Evolutionary conservation across 1,140 invertebrate genomes (phyloP), one percentile per base, ranked within the genome.

Genomic region (Teleopsis dalmanni): DNA sequence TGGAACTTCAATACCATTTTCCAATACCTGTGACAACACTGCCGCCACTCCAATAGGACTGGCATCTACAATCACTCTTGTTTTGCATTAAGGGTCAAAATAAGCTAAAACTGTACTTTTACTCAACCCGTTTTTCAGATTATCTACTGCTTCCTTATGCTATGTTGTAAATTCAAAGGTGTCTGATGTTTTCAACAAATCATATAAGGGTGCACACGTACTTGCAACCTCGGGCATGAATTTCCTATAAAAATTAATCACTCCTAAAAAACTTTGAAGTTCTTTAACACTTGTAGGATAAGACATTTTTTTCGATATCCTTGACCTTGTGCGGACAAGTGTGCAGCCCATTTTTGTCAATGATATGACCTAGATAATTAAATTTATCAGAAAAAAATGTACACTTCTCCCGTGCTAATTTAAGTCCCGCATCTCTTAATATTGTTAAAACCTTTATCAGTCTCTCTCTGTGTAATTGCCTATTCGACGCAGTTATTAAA

Each of bases 1-100:
- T 3, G 73, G 73, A 52, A 51, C 50, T 52, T 72, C 69, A 0
- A 35, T 25, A 19, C 54, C 62, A 78, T 47, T 40, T 44, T n/a
- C n/a, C n/a, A n/a, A n/a, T n/a, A n/a, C n/a, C n/a, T n/a, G 22
- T 34, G 41, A 37, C 18, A 53, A 36, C 13, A 46, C 36, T 13
- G 42, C 51, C 7, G 44, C 33, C 7, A 38, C 51, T 19, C 35
- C 35, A 42, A 41, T 16, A 23, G 40, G 25, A 43, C 10, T 41
- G 6, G 51, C 54, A 48, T 54, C 54, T 13, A 35, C 31, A 14
- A 34, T 23, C 10, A 57, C 22, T 22, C 27, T 48, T n/a, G 53
- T 40, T 4, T 40, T 31, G 31, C 47, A 41, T 13, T 44, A 19
- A 6, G 43, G 36, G 47, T 51, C 26, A 14, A 43, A 54, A 43